phyloP scores from a whole-genome alignment of 2,113 vertebrate genomes.

The Microtus ochrogaster region DNA sequence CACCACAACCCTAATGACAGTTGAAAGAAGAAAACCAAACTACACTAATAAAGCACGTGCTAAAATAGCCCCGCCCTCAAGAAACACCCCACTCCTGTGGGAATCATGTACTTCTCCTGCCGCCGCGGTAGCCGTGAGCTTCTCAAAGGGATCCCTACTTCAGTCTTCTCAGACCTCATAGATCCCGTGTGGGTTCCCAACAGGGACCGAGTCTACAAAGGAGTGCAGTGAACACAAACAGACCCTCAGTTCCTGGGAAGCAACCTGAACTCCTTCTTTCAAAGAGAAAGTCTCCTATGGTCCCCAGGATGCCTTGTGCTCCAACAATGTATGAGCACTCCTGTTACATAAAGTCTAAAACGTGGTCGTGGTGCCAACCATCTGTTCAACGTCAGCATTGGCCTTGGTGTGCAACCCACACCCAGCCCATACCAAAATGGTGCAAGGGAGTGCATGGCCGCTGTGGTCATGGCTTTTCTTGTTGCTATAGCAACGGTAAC shows the following conservation, averaged over 20 bases:
- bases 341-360: not conserved
- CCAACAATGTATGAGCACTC: not conserved
- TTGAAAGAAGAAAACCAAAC: not conserved
- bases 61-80: not conserved
- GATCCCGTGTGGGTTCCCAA: not conserved
- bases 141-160: not conserved
- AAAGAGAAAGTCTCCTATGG: not conserved
- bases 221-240: not conserved
- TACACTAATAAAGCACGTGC: conserved; percentile 16
- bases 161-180: not conserved
- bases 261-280: not conserved
- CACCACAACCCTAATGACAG: conserved; percentile 27
- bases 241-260: not conserved
- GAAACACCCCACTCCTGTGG: not conserved
- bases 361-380: not conserved
- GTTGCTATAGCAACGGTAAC: not conserved
- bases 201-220: not conserved
- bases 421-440: not conserved
- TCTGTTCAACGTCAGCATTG: not conserved
- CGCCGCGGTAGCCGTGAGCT: not conserved
- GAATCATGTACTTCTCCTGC: not conserved
- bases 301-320: not conserved
- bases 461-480: not conserved
- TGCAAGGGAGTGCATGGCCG: not conserved
- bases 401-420: not conserved